A percentile compares a stretch with the other conserved stretches of the same genome.
phyloP scores from a whole-genome alignment of 1,140 invertebrate species.

The Hesperophylax magnus region DNA sequence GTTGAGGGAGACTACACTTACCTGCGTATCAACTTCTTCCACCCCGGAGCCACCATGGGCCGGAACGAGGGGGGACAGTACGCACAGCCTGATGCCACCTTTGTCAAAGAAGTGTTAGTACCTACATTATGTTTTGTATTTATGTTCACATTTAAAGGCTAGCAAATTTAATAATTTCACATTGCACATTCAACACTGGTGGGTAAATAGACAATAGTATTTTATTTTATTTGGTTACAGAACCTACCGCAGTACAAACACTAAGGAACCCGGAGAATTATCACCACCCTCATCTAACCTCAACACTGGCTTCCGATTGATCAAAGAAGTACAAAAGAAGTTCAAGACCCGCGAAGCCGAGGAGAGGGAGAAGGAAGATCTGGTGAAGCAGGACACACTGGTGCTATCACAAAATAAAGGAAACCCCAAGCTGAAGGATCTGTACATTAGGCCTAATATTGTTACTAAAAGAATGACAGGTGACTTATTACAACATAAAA shows the following conservation, averaged over 20 bases:
- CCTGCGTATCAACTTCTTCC: slow-evolving; percentile 98
- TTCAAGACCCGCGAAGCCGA: slow-evolving; percentile 98
- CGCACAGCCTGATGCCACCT: slow-evolving; percentile 95
- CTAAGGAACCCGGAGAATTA: slow-evolving; percentile 97
- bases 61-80: slow-evolving; percentile 92
- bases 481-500: slow-evolving; percentile 52
- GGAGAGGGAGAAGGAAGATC: slow-evolving; percentile 97
- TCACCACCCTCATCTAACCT: slow-evolving; percentile 96
- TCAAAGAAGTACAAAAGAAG: slow-evolving; percentile 99
- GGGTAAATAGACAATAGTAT: no score
- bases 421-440: slow-evolving; percentile 98
- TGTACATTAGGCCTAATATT: slow-evolving; percentile 99
- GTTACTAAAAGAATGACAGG: slow-evolving; percentile 97
- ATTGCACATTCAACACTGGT: no score
- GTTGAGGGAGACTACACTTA: slow-evolving; percentile 99
- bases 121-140: not conserved
- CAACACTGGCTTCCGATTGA: slow-evolving; percentile 96
- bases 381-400: slow-evolving; percentile 99
- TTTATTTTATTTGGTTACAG: slow-evolving; percentile 68
- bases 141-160: no score
- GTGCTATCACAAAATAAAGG: slow-evolving; percentile 96
- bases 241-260: slow-evolving; percentile 98
- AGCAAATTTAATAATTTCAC: no score
- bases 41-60: slow-evolving; percentile 96
- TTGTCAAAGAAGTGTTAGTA: slow-evolving; percentile 97